These are phyloP conservation scores for Halcyon malimbica DNA, from an alignment of 2,113 vertebrate genomes.

Conservation along the genomic window DNA sequence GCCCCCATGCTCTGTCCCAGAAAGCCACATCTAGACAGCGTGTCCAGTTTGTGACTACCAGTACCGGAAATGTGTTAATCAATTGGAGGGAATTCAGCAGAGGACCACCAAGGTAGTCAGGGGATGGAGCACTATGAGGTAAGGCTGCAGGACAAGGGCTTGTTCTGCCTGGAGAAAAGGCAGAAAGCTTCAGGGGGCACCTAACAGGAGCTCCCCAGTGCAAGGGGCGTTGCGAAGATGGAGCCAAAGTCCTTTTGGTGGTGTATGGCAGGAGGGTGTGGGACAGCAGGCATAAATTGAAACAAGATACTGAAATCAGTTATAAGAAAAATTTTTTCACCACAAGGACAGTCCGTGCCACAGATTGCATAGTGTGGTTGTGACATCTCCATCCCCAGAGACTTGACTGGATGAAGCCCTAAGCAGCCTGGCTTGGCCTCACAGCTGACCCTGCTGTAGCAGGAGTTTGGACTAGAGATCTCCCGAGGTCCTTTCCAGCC, in stretches of 20 bases:
- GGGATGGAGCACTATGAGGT: background rate
- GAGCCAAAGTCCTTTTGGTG: background rate
- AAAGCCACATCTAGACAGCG: background rate
- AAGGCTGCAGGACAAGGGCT: background rate
- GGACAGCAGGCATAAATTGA: background rate
- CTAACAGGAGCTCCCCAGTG: background rate
- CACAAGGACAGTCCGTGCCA: background rate
- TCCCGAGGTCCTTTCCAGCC: background rate
- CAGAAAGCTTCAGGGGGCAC: fast-evolving
- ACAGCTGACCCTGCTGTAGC: background rate
- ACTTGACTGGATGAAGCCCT: background rate
- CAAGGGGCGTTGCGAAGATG: background rate
- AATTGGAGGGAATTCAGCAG: background rate
- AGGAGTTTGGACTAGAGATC: background rate
- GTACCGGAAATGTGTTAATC: background rate
- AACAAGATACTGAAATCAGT: background rate
- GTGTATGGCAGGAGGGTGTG: background rate
- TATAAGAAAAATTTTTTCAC: background rate
- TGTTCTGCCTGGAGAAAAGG: background rate
- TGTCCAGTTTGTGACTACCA: background rate
- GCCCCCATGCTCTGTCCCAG: background rate
- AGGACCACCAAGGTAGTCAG: too few relatives aligned
- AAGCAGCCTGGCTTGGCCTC: background rate
- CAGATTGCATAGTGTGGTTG: background rate
- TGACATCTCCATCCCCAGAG: background rate